Base-by-base conservation (phyloP, 2,113 vertebrate genomes). In the Cebus imitator region DNA sequence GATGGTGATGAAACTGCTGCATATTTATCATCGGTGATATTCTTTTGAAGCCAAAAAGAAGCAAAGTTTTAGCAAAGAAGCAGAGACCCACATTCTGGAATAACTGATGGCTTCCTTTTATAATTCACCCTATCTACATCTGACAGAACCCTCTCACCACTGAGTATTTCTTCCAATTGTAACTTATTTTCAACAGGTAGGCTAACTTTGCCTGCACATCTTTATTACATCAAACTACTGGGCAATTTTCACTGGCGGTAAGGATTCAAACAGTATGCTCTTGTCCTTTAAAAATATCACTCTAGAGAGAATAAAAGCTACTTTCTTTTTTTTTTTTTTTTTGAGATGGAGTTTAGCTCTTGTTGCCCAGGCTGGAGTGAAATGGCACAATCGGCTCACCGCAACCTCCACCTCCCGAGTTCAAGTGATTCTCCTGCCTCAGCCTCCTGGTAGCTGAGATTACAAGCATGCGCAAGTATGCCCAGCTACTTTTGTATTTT, bases 1-100 rank as follows among this genome's bases (percentile, higher is more conserved):
- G 98, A 98, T 95, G 98, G 98, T 98, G 98, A 98, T 12, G 98
- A 98, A 97, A 97, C 97, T 98, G 98, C 97, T 97, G 97, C 68
- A 58, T 97, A 98, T 95, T 89, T 98, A 94, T 98, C 97, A 96
- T 98, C 97, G 91, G 84, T 98, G 93, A 96, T 96, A 96, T 96
- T 98, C 99, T 99, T 98, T 95, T 12, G 40, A 88, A 94, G 30
- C 17, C 82, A 90, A 76, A 72, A 70, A 61, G 27, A 52, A 58
- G 37, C 40, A 81, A 86, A 20, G 93, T 68, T 90, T 45, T 94
- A 48, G 48, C 48, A 48, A 48, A 48, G 11, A 48, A 48, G 48
- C 73, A 92, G 87, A 97, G n/a, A 68, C 30, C 3, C 45, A 50
- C 9, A 57, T 72, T 91, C 27, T 86, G 50, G 23, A 40, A 37